Percentiles rank a stretch among this genome's conserved stretches.
Conservation (phyloP, 2,113 vertebrate species). For the Talpa occidentalis region DNA sequence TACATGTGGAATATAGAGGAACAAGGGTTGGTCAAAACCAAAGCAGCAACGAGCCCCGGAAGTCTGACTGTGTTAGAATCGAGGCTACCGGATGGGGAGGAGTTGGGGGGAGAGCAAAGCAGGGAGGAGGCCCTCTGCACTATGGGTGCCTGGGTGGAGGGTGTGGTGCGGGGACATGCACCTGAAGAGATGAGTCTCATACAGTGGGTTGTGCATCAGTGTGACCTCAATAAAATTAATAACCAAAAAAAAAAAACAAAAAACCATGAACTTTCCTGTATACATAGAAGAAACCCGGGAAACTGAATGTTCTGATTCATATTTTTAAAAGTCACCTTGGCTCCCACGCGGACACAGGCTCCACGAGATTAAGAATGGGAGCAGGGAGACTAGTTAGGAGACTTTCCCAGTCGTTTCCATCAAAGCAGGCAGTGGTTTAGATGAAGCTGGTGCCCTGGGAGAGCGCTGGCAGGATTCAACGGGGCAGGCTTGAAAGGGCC, state of each 20-base stretch:
- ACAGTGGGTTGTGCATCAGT: too few species aligned
- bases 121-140: too few species aligned
- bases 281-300: neutral
- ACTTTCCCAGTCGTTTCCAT: neutral
- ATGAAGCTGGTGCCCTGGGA: neutral
- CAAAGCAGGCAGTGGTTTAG: neutral
- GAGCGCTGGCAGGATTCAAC: neutral
- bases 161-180: too few species aligned
- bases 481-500: neutral
- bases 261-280: neutral
- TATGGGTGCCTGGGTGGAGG: too few species aligned
- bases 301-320: neutral
- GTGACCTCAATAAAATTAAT: neutral
- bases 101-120: too few species aligned
- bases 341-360: neutral
- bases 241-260: neutral
- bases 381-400: neutral
- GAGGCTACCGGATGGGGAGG: too few species aligned
- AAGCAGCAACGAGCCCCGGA: too few species aligned
- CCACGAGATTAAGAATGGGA: neutral
- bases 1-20: too few species aligned
- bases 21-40: too few species aligned
- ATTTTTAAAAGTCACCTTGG: slow-evolving; percentile 10
- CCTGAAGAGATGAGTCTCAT: too few species aligned
- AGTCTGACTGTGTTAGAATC: too few species aligned